Evolutionary conservation across 35 echinoderm and acorn worm species (phyloP), one percentile per base, ranked within the genome.

Genomic region (Amphiura filiformis): DNA sequence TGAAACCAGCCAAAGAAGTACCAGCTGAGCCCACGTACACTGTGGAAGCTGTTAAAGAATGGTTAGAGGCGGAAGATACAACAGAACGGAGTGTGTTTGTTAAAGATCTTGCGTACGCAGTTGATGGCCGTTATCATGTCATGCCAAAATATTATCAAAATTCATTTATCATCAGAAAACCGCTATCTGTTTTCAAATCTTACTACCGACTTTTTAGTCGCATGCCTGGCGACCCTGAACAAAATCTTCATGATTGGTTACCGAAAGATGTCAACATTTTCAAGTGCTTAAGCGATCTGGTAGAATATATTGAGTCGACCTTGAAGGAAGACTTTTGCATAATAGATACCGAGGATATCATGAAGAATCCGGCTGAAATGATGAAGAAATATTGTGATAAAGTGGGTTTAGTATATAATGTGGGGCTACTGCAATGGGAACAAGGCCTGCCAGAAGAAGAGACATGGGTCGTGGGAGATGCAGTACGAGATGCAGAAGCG

Each of bases 141-240:
- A 36, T 88, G 20, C 65, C 86, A 88, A 56, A 41, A 39, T 75
- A 76, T 7, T 80, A 44, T 9, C 32, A 47, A 20, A 75, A 88
- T 39, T 44, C 86, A 12, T 88, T 88, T 47, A 65, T 88, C 15
- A 88, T 88, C 36, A 75, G 86, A 0, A 35, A 88, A n/a, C 86
- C 86, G 22, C 23, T 76, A 39, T 78, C 77, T 17, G 36, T 37
- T 12, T 78, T 79, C 75, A 37, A 37, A 26, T 88, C 86, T 57
- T 88, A 79, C 40, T 79, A 41, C 75, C 70, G 75, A 28, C 12
- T 86, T 30, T 76, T 86, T 23, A 42, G 33, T 39, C 23, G 36
- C 2, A 79, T 78, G 36, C 26, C 15, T 15, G 76, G 32, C 26
- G 76, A 88, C 7, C 38, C 37, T 14, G 77, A 37, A 15, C 34